Percentiles rank a stretch among this genome's conserved stretches.
These are phyloP conservation scores for Orientallactaga bullata DNA, from an alignment of 2,113 vertebrate genomes.

Conservation along the genomic window DNA sequence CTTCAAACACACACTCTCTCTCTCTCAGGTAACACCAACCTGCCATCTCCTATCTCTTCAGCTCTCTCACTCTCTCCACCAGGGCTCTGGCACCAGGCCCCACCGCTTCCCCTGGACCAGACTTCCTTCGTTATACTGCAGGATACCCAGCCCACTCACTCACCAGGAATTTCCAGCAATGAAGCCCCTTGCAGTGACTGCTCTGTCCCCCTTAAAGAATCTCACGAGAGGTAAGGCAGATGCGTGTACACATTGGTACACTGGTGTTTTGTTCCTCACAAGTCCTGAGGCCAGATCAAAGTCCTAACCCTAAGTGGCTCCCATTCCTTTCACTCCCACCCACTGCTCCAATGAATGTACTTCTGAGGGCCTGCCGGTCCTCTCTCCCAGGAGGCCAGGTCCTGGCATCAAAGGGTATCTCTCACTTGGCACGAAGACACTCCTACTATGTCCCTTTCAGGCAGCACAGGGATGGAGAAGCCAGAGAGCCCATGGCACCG, in stretches of 20 bases:
- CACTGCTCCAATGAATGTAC: neutral
- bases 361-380: neutral
- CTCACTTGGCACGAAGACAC: neutral
- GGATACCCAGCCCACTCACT: neutral
- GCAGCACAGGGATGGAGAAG: neutral
- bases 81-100: neutral
- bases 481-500: neutral
- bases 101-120: neutral
- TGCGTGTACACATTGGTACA: too few species aligned
- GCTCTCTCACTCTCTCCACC: rapidly evolving
- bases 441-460: neutral
- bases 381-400: neutral
- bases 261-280: neutral
- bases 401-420: neutral
- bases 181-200: neutral
- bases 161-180: neutral
- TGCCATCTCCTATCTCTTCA: neutral
- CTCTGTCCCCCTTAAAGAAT: too few species aligned
- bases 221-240: neutral
- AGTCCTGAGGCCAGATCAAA: neutral
- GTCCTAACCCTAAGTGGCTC: neutral
- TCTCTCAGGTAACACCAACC: neutral
- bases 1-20: too few species aligned
- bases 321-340: neutral
- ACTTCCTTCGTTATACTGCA: too few species aligned